Base-by-base conservation (phyloP, 1,140 invertebrate genomes). In the Microplitis mediator region DNA sequence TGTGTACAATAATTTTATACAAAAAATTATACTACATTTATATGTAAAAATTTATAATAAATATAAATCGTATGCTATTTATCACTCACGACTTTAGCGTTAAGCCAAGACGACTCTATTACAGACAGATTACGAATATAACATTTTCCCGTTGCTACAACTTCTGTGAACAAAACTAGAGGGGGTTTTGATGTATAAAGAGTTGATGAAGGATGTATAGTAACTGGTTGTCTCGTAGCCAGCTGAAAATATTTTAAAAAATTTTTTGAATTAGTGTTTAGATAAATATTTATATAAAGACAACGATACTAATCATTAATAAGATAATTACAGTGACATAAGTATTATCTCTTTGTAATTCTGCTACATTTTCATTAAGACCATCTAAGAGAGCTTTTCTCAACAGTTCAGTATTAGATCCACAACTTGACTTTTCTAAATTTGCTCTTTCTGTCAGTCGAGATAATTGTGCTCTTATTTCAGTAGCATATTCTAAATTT, bases 321-420 rank as follows among this genome's bases (percentile, higher is more conserved):
- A 11, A 35, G 45, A 70, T 45, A 85, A 88, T 91, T 88, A 95
- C 91, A 31, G 93, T 92, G 56, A 93, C 78, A 80, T 95, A 96
- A 54, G 90, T 91, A 79, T 92, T 91, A 78, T 94, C 92, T 76
- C 88, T 89, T 74, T 96, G 92, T 5, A 95, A 79, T 86, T 96
- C 93, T n/a, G 96, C 95, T 72, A 95, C 90, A 87, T 98, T 98
- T 82, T 94, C 93, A 81, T 95, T 97, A 13, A 98, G 87, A 13
- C 96, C 97, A 66, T 91, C 89, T 13, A 95, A 82, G 13, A 98
- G 81, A 80, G 95, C 94, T 85, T 92, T 95, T 73, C 95, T 89
- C 11, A 97, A 82, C 81, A 89, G 86, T 77, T 94, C 92, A 54
- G 90, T 89, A 70, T 94, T 90, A 50, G 89, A 87, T 0, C 93